phyloP scores from a whole-genome alignment of 2,797 vertebrate genomes.

The Enteromius trimaculatus region DNA sequence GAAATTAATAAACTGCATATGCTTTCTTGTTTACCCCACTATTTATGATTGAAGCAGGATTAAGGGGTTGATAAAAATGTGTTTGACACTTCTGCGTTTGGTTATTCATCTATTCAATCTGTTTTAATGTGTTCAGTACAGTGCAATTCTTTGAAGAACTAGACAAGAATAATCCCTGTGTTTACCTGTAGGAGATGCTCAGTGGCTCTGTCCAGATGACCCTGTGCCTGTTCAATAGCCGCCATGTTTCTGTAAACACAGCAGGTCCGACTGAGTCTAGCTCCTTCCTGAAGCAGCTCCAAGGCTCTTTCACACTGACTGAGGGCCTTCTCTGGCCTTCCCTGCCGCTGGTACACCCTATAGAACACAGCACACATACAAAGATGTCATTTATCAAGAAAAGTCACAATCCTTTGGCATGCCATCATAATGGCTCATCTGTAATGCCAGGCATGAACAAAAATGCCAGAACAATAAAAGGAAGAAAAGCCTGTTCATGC shows the following conservation, averaged over 20 bases:
- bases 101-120: not conserved
- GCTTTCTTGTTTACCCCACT: not conserved
- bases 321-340: slow-evolving; percentile 69
- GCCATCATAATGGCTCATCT: not conserved
- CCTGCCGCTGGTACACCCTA: slow-evolving; percentile 75
- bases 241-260: slow-evolving; percentile 74
- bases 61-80: not conserved
- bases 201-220: slow-evolving; percentile 65
- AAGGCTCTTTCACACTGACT: slow-evolving; percentile 73
- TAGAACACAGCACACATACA: slow-evolving; percentile 39
- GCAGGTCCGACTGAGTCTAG: slow-evolving; percentile 66
- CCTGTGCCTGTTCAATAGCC: slow-evolving; percentile 69
- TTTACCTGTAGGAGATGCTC: slow-evolving; percentile 73
- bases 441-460: not conserved
- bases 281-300: slow-evolving; percentile 60
- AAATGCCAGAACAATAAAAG: slow-evolving; percentile 26
- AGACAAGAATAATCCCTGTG: not conserved
- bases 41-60: not conserved
- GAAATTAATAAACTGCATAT: not conserved
- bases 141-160: not conserved
- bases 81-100: not conserved
- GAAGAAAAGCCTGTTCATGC: not conserved
- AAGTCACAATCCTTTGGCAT: slow-evolving; percentile 11
- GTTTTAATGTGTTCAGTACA: not conserved
- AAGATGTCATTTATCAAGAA: slow-evolving; percentile 34